Evolutionary conservation across 2,888 invertebrate species (phyloP), one percentile per base, ranked within the genome.

Genomic region (Agriopis marginaria): DNA sequence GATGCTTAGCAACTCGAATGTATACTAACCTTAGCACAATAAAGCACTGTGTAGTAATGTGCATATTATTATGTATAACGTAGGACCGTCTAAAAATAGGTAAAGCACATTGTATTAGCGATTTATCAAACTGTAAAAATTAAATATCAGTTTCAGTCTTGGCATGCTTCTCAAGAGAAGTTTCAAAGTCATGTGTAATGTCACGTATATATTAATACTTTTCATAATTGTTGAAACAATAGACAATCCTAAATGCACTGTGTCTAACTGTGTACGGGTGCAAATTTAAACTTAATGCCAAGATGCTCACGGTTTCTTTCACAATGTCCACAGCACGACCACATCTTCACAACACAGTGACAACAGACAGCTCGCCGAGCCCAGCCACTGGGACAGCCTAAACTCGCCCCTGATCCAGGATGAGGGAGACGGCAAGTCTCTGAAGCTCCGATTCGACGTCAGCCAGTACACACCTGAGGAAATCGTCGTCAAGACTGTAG

Each of bases 401-500:
- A 98, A 97, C 94, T 99, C 98, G 62, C 99, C 99, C 14, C 95
- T 99, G 80, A 98, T 98, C 89, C 98, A 98, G 92, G 98, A 98
- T 82, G 98, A 98, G 85, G 98, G 98, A 66, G 98, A 98, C 89
- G 98, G 97, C 93, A 99, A 99, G 93, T 97, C 97, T 87, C 95
- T 99, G 80, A 98, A 99, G 89, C 96, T 99, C 76, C 96, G 99
- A 86, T 99, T 99, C 94, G 99, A 99, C 90, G 99, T 99, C 80
- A 98, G 98, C 86, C 98, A 99, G 93, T 99, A 99, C 95, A 97
- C 97, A 67, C 98, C 98, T 61, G 99, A 99, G 92, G 99, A 99
- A 95, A 99, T 99, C 88, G 98, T 98, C 86, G 99, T 99, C 77
- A 99, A 99, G 95, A 99, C 99, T 76, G 98, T 99, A 80, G 99